phyloP scores from a whole-genome alignment of 2,888 invertebrate genomes.

The Protonemura montana region DNA sequence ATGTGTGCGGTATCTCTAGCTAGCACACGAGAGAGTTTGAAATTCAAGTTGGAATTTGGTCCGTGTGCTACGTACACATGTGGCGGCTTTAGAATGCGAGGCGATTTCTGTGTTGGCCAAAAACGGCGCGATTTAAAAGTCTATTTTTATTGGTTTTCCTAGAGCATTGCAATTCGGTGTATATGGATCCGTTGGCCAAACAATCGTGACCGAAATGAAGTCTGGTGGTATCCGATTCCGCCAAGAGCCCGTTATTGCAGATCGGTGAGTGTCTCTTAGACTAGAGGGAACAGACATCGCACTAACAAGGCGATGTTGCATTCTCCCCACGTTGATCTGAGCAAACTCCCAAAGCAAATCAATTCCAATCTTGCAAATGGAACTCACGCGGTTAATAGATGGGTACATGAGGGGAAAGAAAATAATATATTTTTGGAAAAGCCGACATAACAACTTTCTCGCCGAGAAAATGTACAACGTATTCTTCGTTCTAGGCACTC shows the following conservation, averaged over 20 bases:
- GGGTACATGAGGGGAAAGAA: not conserved
- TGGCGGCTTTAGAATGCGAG: not conserved
- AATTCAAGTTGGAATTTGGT: no score
- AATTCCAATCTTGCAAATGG: constrained; percentile 7
- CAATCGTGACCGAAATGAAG: not conserved
- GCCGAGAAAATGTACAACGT: not conserved
- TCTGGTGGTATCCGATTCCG: not conserved
- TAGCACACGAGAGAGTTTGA: no score
- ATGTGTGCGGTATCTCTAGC: no score
- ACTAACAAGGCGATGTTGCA: not conserved
- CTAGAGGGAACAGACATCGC: not conserved
- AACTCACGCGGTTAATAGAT: not conserved
- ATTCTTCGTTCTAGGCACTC: not conserved
- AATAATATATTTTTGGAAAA: not conserved
- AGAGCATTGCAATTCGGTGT: not conserved
- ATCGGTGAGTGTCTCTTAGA: not conserved
- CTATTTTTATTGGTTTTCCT: not conserved
- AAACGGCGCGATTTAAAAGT: not conserved
- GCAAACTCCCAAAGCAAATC: constrained; percentile 12
- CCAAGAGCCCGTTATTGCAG: not conserved
- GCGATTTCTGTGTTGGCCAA: not conserved
- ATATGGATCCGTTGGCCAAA: not conserved
- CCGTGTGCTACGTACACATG: no score
- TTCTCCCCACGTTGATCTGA: not conserved
- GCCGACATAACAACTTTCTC: not conserved